Percentiles rank a stretch among this genome's conserved stretches.
Evolutionary conservation across 2,888 invertebrate species (phyloP).

Genomic region (Hemaris fuciformis): DNA sequence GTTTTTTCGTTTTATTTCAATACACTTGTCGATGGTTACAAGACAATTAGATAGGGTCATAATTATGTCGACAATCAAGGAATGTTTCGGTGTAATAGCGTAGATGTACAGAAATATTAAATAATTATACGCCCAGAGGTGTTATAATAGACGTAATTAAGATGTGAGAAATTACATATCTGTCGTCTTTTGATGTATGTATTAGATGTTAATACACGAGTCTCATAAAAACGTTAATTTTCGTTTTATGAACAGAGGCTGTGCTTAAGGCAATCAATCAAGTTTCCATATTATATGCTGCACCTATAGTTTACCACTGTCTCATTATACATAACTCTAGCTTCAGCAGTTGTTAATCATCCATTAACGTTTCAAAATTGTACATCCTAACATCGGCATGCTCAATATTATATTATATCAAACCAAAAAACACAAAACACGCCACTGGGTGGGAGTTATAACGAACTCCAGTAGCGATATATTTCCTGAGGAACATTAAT

Average conservation of each 20-base stretch:
- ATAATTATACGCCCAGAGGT: not conserved
- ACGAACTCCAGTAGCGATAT: slow-evolving; percentile 20
- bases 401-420: not conserved
- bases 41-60: too few relatives aligned
- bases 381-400: not conserved
- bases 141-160: not conserved
- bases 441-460: not conserved
- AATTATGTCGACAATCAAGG: not conserved
- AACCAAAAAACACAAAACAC: not conserved
- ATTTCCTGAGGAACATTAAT: slow-evolving; percentile 31
- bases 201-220: not conserved
- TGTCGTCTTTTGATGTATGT: not conserved
- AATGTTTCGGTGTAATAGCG: not conserved
- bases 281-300: not conserved
- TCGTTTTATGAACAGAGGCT: not conserved
- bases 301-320: not conserved
- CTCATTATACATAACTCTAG: not conserved
- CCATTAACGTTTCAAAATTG: not conserved
- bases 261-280: not conserved
- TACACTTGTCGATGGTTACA: too few relatives aligned
- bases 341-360: not conserved
- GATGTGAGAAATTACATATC: not conserved
- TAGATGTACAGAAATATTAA: not conserved
- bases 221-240: not conserved
- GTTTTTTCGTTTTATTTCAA: too few relatives aligned